phyloP scores from a whole-genome alignment of 2,797 vertebrate genomes.

The Chrysocyon brachyurus region DNA sequence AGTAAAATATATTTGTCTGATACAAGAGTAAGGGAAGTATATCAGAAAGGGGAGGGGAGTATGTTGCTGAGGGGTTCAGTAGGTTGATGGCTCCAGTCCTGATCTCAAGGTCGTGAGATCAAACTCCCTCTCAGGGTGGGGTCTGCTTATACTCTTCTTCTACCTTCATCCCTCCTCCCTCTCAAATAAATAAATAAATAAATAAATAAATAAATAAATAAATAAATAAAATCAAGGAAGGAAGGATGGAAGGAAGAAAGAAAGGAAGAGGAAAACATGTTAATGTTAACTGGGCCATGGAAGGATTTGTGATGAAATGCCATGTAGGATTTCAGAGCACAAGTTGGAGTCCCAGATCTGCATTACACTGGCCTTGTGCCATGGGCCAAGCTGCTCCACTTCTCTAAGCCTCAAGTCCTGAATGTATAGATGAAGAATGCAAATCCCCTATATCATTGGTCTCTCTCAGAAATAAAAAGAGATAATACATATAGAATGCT shows the following conservation, averaged over 20 bases:
- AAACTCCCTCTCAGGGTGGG: too few relatives aligned
- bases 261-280: not conserved
- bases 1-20: not conserved
- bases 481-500: not conserved
- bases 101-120: too few relatives aligned
- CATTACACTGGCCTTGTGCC: not conserved
- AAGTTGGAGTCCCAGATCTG: not conserved
- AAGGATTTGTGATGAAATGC: not conserved
- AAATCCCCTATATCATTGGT: not conserved
- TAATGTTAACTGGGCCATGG: not conserved
- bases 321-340: not conserved
- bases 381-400: not conserved
- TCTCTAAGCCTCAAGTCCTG: not conserved
- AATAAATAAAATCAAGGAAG: too few relatives aligned
- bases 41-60: not conserved
- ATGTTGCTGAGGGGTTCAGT: too few relatives aligned
- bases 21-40: not conserved
- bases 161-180: too few relatives aligned
- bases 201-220: too few relatives aligned
- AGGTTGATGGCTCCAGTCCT: too few relatives aligned
- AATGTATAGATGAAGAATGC: not conserved
- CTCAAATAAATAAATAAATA: too few relatives aligned
- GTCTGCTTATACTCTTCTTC: too few relatives aligned
- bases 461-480: not conserved
- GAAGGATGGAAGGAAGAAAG: too few relatives aligned